These are phyloP conservation scores for Bombyx mori DNA, from an alignment of 1,140 invertebrate genomes.

Conservation along the genomic window DNA sequence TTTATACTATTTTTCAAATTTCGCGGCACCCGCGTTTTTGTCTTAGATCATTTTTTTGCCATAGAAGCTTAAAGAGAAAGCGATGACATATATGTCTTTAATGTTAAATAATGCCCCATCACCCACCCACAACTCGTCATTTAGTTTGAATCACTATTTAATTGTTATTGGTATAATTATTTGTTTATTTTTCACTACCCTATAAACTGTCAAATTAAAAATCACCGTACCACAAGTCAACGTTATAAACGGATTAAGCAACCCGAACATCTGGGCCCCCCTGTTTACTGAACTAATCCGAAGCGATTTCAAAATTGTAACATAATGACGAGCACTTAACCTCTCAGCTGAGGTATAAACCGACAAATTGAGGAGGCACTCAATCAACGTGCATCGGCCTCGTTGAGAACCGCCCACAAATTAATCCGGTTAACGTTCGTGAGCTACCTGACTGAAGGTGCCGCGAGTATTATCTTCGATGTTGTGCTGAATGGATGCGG, in stretches of 20 bases:
- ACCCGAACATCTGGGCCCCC: not conserved
- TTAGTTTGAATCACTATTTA: no score
- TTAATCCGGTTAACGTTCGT: constrained; percentile 12
- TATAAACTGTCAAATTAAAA: no score
- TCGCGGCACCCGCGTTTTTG: not conserved
- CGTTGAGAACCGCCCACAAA: constrained; percentile 9
- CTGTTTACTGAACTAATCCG: constrained; percentile 6
- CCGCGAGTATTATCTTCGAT: no score
- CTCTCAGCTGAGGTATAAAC: constrained; percentile 7
- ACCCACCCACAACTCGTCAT: no score
- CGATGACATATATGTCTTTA: no score
- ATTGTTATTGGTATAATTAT: no score
- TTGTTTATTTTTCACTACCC: no score
- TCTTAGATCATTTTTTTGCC: not conserved
- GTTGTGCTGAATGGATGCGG: no score
- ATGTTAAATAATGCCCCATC: no score
- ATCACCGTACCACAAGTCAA: no score
- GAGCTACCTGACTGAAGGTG: not conserved
- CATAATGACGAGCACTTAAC: constrained; percentile 7
- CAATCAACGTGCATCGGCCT: constrained; percentile 7
- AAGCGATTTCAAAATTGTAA: constrained; percentile 4
- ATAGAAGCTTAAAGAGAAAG: not conserved
- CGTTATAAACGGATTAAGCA: no score
- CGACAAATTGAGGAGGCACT: constrained; percentile 10
- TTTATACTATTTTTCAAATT: not conserved